Evolutionary conservation across 2,888 invertebrate species (phyloP).

Genomic region (Empis stercorea): DNA sequence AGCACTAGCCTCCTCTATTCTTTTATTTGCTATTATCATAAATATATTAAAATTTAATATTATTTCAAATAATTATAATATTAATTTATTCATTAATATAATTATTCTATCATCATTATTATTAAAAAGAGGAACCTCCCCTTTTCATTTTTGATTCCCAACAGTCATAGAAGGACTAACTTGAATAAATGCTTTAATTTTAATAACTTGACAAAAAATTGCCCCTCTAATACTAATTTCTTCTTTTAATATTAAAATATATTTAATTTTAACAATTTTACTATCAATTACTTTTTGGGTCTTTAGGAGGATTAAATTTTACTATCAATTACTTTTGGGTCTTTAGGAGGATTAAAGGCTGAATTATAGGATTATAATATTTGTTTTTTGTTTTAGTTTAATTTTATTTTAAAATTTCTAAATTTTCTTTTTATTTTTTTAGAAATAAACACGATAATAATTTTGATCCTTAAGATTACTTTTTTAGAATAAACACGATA

Average conservation of each 20-base stretch:
- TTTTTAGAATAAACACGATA: too few species aligned
- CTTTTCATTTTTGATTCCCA: conserved; percentile 48
- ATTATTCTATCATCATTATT: conserved; percentile 34
- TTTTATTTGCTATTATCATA: conserved; percentile 39
- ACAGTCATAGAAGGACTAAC: conserved; percentile 44
- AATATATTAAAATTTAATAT: conserved; percentile 22
- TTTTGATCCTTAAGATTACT: too few species aligned
- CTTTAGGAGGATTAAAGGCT: conserved; percentile 41
- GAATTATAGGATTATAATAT: too few species aligned
- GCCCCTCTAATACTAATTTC: too few species aligned
- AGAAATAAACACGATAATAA: too few species aligned
- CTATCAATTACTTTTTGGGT: conserved; percentile 49
- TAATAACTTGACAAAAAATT: too few species aligned
- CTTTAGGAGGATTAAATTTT: too few species aligned
- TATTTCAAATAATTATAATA: conserved; percentile 14
- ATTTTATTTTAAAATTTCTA: too few species aligned
- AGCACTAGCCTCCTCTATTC: conserved; percentile 43
- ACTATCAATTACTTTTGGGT: conserved; percentile 38
- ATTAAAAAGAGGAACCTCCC: conserved; percentile 45
- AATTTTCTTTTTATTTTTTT: too few species aligned
- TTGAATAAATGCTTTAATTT: conserved; percentile 43
- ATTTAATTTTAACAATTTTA: conserved; percentile 47
- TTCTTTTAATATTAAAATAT: too few species aligned
- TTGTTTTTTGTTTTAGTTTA: too few species aligned
- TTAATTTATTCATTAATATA: conserved; percentile 23